Evolutionary conservation across 92 coral and sea anemone genomes (phyloP).

Genomic region (Actinostola sp.): DNA sequence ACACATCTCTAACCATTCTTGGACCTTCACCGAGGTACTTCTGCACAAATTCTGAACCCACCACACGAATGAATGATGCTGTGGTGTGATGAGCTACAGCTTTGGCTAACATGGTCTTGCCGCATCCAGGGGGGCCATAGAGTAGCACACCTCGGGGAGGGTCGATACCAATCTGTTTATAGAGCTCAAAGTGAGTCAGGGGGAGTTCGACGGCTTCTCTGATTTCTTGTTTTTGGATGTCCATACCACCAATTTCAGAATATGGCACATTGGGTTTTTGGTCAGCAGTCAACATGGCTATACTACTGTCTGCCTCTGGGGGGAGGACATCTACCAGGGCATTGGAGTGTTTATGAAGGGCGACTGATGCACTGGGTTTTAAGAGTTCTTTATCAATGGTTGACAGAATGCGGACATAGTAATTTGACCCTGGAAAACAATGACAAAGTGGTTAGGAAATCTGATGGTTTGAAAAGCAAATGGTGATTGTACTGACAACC

Average conservation of each 20-base stretch:
- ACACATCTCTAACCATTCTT: slow-evolving; percentile 98
- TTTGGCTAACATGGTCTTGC: slow-evolving; percentile 99
- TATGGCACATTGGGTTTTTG: slow-evolving; percentile 91
- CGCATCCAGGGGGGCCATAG: slow-evolving; percentile 99
- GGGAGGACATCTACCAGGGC: slow-evolving; percentile 97
- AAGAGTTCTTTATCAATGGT: slow-evolving; percentile 95
- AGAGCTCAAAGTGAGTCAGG: slow-evolving; percentile 97
- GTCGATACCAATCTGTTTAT: slow-evolving; percentile 99
- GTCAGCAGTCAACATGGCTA: slow-evolving; percentile 94
- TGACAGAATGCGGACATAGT: slow-evolving; percentile 91
- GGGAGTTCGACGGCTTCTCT: slow-evolving; percentile 98
- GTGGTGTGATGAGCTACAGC: slow-evolving; percentile 99
- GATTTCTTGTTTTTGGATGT: slow-evolving; percentile 98
- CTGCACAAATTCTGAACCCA: slow-evolving; percentile 99
- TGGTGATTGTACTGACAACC: no score
- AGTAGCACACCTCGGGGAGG: slow-evolving; percentile 98
- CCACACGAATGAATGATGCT: slow-evolving; percentile 98
- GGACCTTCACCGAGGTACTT: slow-evolving; percentile 99
- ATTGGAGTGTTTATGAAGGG: slow-evolving; percentile 99
- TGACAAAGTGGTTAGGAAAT: no score
- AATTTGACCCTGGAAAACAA: slow-evolving; percentile 80
- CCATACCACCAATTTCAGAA: slow-evolving; percentile 99
- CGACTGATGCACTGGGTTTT: slow-evolving; percentile 99
- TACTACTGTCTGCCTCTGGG: slow-evolving; percentile 98
- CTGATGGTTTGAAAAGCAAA: no score